These are phyloP conservation scores for Buphagus erythrorhynchus DNA, from an alignment of 2,797 vertebrate genomes.

Conservation along the genomic window DNA sequence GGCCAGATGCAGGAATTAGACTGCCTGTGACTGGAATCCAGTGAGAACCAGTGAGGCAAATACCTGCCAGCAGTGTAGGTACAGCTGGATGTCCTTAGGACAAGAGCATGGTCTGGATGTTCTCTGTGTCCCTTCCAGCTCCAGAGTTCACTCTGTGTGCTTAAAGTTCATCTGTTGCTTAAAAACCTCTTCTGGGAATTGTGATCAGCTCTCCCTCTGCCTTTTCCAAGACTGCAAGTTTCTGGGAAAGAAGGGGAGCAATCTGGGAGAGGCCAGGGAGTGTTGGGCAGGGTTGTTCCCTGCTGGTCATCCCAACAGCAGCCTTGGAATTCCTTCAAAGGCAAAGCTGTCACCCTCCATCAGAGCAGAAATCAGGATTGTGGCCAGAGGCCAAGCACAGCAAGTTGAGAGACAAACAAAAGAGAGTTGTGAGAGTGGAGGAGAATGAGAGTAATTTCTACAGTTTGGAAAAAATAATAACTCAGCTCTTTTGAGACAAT, in stretches of 20 bases:
- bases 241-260: constrained; percentile 43
- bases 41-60: background rate
- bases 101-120: background rate
- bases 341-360: constrained; percentile 10
- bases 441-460: background rate
- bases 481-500: background rate
- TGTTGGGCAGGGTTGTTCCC: constrained; percentile 20
- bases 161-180: background rate
- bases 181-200: constrained; percentile 5
- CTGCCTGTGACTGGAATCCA: background rate
- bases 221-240: background rate
- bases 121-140: background rate
- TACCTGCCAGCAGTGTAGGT: background rate
- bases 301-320: constrained; percentile 45
- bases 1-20: background rate
- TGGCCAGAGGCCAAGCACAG: constrained; percentile 43
- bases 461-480: background rate
- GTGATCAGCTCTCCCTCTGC: background rate
- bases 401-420: constrained; percentile 30
- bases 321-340: constrained; percentile 58
- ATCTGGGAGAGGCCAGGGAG: constrained; percentile 28
- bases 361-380: background rate
- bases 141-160: background rate
- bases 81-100: background rate
- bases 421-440: background rate